Percentiles rank a stretch among this genome's conserved stretches.
Conservation (phyloP, 2,888 invertebrate genomes). For the Clitarchus hookeri region DNA sequence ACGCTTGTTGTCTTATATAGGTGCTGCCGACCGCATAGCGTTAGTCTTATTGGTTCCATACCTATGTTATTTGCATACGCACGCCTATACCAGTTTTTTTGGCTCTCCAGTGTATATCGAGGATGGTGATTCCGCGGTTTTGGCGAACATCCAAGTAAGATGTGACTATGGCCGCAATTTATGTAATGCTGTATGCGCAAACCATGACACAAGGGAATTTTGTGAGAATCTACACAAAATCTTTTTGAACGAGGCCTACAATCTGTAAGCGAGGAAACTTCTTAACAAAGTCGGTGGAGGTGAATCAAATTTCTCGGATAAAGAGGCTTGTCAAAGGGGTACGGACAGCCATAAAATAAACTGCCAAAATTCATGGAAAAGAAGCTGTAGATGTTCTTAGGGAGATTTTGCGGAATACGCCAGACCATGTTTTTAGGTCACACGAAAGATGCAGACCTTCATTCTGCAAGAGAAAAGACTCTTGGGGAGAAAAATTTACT, state of each 20-base stretch:
- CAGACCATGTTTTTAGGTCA: neutral
- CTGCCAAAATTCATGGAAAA: neutral
- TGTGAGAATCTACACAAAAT: constrained; percentile 31
- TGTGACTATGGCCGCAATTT: constrained; percentile 29
- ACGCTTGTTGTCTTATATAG: too few species aligned
- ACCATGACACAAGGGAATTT: constrained; percentile 37
- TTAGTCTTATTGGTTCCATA: too few species aligned
- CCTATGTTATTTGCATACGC: too few species aligned
- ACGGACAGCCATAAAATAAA: neutral
- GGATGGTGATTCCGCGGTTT: constrained; percentile 32
- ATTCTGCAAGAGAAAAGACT: neutral
- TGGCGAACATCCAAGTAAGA: neutral
- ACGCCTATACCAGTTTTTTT: too few species aligned
- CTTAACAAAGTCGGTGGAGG: neutral
- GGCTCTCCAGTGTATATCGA: too few species aligned
- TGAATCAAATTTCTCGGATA: neutral
- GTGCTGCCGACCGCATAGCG: too few species aligned
- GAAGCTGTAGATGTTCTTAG: neutral
- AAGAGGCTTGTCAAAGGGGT: neutral
- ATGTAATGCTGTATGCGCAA: constrained; percentile 37
- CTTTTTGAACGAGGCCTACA: neutral
- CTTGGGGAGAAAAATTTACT: neutral
- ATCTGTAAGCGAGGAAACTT: neutral
- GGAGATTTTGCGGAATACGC: neutral
- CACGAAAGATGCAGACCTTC: neutral